A percentile compares a stretch with the other conserved stretches of the same genome.
Evolutionary conservation across 1,140 invertebrate genomes (phyloP).

Genomic region (Cheumatopsyche charites): DNA sequence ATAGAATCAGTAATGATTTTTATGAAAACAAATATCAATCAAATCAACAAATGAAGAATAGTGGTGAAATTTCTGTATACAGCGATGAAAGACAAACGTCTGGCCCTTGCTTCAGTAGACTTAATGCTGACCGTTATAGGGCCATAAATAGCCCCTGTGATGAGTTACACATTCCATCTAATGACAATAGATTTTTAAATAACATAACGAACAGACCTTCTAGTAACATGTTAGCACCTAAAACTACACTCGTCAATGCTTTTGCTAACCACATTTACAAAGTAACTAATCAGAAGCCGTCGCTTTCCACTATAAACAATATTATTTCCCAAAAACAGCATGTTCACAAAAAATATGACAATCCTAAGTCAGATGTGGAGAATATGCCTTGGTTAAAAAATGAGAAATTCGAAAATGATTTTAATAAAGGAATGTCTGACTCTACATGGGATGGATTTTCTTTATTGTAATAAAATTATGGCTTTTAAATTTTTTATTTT

Average conservation of each 20-base stretch:
- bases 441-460: conserved; percentile 29
- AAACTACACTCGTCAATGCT: conserved; percentile 57
- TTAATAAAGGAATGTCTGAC: neutral
- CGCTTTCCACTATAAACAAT: conserved; percentile 57
- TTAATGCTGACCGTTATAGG: conserved; percentile 58
- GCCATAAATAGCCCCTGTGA: conserved; percentile 52
- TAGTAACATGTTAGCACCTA: conserved; percentile 54
- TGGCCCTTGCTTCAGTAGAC: conserved; percentile 55
- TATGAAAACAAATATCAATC: neutral
- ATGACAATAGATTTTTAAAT: conserved; percentile 33
- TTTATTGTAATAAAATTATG: neutral
- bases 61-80: no score
- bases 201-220: conserved; percentile 49
- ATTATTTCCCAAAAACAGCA: conserved; percentile 59
- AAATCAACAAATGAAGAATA: neutral
- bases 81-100: conserved; percentile 20
- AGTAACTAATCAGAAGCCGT: conserved; percentile 62
- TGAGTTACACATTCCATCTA: conserved; percentile 32
- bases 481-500: no score
- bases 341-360: conserved; percentile 4
- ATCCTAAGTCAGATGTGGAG: neutral
- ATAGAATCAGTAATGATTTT: neutral
- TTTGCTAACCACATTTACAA: conserved; percentile 61
- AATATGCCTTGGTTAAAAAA: conserved; percentile 2
- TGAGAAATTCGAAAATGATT: neutral